Conservation (phyloP, 2,113 vertebrate genomes). For the Burhinus oedicnemus region DNA sequence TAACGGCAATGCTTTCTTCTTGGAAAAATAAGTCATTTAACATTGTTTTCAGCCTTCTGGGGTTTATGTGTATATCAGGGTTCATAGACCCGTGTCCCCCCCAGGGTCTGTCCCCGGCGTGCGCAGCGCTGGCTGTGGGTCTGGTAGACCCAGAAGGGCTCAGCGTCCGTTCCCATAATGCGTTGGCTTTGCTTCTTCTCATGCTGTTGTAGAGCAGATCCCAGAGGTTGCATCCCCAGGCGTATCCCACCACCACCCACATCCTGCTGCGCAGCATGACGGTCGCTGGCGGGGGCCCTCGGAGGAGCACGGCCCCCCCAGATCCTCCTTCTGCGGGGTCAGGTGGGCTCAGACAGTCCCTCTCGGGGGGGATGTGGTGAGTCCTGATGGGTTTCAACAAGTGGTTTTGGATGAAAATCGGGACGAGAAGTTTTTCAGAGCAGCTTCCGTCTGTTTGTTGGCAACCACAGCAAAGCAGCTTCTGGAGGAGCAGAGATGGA, state of each 20-base stretch:
- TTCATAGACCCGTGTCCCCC: no score
- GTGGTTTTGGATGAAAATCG: not conserved
- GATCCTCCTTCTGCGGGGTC: not conserved
- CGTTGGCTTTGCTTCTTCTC: not conserved
- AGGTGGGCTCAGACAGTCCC: not conserved
- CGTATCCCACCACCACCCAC: not conserved
- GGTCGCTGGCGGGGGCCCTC: not conserved
- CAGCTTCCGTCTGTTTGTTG: not conserved
- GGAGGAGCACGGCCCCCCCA: not conserved
- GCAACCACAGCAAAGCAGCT: not conserved
- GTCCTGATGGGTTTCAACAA: not conserved
- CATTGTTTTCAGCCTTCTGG: not conserved
- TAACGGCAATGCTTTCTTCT: not conserved
- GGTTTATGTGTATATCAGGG: rapidly evolving
- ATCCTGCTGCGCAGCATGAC: rapidly evolving
- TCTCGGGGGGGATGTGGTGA: no score
- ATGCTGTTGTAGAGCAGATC: rapidly evolving
- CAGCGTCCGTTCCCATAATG: rapidly evolving
- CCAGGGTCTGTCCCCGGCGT: not conserved
- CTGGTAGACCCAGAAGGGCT: not conserved
- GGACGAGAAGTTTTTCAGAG: not conserved
- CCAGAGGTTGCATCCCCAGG: not conserved
- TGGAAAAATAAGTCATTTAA: not conserved
- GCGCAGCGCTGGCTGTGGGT: not conserved
- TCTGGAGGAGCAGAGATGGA: not conserved